These are phyloP conservation scores for Kryphioiulus occultus DNA, from an alignment of 2,888 invertebrate genomes.

Conservation along the genomic window DNA sequence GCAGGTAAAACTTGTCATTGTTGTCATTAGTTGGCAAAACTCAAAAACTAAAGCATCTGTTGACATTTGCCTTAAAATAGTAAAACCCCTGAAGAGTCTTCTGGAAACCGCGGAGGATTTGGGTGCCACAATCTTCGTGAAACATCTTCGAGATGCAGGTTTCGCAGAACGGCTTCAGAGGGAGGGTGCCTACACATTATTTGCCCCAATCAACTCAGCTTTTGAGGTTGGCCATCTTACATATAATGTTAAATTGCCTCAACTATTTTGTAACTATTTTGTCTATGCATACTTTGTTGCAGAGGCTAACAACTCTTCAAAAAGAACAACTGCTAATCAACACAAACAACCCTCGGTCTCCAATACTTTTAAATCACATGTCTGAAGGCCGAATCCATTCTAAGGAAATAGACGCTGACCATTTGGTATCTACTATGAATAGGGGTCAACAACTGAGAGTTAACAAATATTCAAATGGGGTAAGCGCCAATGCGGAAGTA, in stretches of 20 bases:
- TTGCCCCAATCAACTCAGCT: constrained; percentile 65
- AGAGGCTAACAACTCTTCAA: constrained; percentile 56
- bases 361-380: constrained; percentile 64
- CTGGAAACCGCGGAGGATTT: constrained; percentile 64
- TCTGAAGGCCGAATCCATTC: constrained; percentile 62
- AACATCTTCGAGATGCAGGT: constrained; percentile 63
- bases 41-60: no score
- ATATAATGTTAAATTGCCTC: neutral
- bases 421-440: constrained; percentile 63
- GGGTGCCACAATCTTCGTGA: constrained; percentile 64
- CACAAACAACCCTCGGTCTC: constrained; percentile 56
- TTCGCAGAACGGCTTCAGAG: constrained; percentile 61
- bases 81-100: constrained; percentile 64
- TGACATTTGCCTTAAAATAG: constrained; percentile 57
- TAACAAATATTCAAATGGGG: constrained; percentile 66
- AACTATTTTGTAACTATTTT: neutral
- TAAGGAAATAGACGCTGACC: constrained; percentile 62
- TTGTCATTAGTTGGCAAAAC: neutral
- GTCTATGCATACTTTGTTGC: neutral
- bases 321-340: constrained; percentile 53
- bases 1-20: constrained; percentile 60
- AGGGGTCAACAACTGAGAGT: constrained; percentile 62
- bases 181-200: constrained; percentile 64
- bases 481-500: constrained; percentile 57
- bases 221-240: constrained; percentile 60